A percentile compares a stretch with the other conserved stretches of the same genome.
These are phyloP conservation scores for Sphyrna mokarran DNA, from an alignment of 2,113 vertebrate genomes.

Conservation along the genomic window DNA sequence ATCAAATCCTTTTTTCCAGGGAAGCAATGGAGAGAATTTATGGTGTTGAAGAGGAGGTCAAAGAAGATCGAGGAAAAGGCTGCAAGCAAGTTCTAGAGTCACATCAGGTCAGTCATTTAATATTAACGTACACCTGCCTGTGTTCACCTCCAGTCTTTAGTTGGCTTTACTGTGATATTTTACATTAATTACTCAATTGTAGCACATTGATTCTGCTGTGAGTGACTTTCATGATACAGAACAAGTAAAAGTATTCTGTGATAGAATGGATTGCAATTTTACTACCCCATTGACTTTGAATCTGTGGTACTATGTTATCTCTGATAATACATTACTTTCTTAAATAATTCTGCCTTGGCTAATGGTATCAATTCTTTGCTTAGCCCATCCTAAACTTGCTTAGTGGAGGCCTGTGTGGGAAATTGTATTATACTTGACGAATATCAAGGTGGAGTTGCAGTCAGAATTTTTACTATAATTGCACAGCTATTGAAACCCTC, in stretches of 20 bases:
- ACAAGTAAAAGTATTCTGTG: not conserved
- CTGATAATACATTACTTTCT: not conserved
- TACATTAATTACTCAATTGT: not conserved
- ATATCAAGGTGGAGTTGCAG: not conserved
- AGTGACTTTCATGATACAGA: not conserved
- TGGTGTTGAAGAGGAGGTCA: conserved; percentile 43
- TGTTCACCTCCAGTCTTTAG: not conserved
- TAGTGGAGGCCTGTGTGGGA: not conserved
- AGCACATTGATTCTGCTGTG: not conserved
- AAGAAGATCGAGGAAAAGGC: conserved; percentile 52
- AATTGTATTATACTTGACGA: not conserved
- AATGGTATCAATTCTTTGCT: not conserved
- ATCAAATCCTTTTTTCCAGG: conserved; percentile 41
- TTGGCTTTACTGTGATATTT: not conserved
- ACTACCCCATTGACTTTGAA: not conserved
- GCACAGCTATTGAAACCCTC: no score
- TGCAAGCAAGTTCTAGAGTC: conserved; percentile 57
- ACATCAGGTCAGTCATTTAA: conserved; percentile 54
- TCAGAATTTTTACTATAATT: not conserved
- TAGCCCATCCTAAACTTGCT: not conserved
- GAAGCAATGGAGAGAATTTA: conserved; percentile 50
- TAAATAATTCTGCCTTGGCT: not conserved
- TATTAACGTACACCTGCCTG: not conserved
- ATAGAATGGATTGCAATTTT: not conserved
- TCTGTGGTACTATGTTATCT: not conserved